Evolutionary conservation across 2,888 invertebrate genomes (phyloP), one percentile per base, ranked within the genome.

Genomic region (Diogma glabrata): DNA sequence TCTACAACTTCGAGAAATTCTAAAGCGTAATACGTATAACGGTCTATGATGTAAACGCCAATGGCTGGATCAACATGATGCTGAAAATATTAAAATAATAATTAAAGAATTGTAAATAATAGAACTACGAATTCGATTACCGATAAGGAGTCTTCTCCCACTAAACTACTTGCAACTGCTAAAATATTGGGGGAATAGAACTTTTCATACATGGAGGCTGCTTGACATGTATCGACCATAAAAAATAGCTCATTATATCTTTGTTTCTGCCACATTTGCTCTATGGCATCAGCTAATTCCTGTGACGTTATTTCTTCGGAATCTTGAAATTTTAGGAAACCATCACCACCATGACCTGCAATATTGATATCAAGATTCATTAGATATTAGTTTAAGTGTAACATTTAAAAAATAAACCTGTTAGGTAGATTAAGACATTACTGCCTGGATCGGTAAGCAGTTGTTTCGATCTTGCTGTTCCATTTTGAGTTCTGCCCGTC

Each of bases 231-330:
- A 68, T 99, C 99, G 56, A 97, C 93, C 76, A 99, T 95, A 65
- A 96, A 93, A 63, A 99, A 87, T 60, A 99, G 82, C 70, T 99
- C 97, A 73, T 97, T 91, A 67, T 99, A 99, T 57, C 92, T 81
- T 67, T 87, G 82, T 65, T 99, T 97, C 64, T 97, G 94, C 92
- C 95, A 96, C 99, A 99, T 99, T 71, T 99, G 97, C 66, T 99
- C 95, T 51, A 99, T 78, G 16, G 97, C 97, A 79, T 99, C 97
- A 16, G 96, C 97, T 61, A 99, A 72, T 67, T 99, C 99, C 61
- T 95, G 91, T 69, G 91, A 95, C 3, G 97, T 97, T 19, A 99
- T 90, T 72, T 99, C 99, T 65, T 99, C 96, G 0, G 96, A 92
- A 67, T 99, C 97, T 73, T 99, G 99, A 66, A 99, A 99, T 70